phyloP scores from a whole-genome alignment of 2,797 vertebrate genomes.

The Leptodactylus fallax region DNA sequence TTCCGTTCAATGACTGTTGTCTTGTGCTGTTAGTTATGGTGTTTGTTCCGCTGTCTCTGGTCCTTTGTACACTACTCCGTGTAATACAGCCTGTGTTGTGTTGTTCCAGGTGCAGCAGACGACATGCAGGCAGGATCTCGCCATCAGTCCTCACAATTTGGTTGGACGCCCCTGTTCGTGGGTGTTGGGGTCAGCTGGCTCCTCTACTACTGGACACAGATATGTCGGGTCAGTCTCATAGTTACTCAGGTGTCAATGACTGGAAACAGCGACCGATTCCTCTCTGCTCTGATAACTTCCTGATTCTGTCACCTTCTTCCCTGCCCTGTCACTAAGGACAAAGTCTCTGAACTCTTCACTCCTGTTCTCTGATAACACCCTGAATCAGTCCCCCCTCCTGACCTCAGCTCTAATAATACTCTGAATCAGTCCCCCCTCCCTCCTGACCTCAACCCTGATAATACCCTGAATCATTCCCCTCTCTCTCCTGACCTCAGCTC shows the following conservation, averaged over 20 bases:
- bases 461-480: too few relatives aligned
- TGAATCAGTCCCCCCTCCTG: neutral
- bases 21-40: neutral
- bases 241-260: too few relatives aligned
- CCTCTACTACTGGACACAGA: slow-evolving; percentile 29
- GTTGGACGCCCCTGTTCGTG: slow-evolving; percentile 15
- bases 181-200: neutral
- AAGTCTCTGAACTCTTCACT: neutral
- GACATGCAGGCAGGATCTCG: neutral
- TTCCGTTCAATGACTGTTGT: neutral
- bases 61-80: neutral
- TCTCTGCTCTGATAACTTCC: too few relatives aligned
- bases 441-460: neutral
- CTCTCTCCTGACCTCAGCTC: too few relatives aligned
- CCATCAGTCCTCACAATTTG: neutral
- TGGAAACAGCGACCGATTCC: too few relatives aligned
- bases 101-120: neutral
- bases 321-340: neutral
- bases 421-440: too few relatives aligned
- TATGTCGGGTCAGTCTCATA: slow-evolving; percentile 27
- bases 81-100: neutral
- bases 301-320: too few relatives aligned
- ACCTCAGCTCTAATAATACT: too few relatives aligned
- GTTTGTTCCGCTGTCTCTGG: neutral
- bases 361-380: neutral